phyloP scores from a whole-genome alignment of 2,888 invertebrate species.

The Drosophila austrosaltans region DNA sequence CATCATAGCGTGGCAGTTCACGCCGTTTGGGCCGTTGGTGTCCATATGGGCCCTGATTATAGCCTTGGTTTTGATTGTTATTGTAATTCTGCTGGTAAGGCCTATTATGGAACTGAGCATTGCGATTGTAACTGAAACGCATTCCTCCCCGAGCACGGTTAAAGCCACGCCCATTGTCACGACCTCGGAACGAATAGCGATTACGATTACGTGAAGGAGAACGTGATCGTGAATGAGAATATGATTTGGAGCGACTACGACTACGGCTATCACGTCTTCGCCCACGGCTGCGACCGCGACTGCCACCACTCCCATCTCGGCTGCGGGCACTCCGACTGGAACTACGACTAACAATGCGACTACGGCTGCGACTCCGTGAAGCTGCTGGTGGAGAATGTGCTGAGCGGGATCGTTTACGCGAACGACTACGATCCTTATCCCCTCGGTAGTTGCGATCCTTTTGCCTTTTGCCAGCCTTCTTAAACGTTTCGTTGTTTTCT shows the following conservation, averaged over 20 bases:
- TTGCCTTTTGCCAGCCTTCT: slow-evolving; percentile 90
- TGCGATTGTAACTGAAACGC: slow-evolving; percentile 57
- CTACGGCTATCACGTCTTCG: slow-evolving; percentile 60
- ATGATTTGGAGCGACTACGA: slow-evolving; percentile 64
- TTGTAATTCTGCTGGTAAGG: slow-evolving; percentile 34
- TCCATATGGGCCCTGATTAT: slow-evolving; percentile 19
- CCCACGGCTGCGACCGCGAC: slow-evolving; percentile 32
- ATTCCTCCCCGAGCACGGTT: slow-evolving; percentile 43
- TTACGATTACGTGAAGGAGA: slow-evolving; percentile 53
- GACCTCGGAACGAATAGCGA: slow-evolving; percentile 38
- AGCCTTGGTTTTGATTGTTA: slow-evolving; percentile 36
- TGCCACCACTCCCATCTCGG: slow-evolving; percentile 20
- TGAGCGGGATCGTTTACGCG: slow-evolving; percentile 36
- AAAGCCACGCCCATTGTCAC: slow-evolving; percentile 39
- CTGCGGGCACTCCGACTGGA: slow-evolving; percentile 17
- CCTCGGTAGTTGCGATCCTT: slow-evolving; percentile 92
- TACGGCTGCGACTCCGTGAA: slow-evolving; percentile 42
- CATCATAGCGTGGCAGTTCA: slow-evolving; percentile 93
- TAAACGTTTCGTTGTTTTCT: slow-evolving; percentile 87
- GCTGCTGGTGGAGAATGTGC: slow-evolving; percentile 1
- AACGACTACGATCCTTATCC: slow-evolving; percentile 84
- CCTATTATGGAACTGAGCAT: slow-evolving; percentile 51
- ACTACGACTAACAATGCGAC: slow-evolving; percentile 22
- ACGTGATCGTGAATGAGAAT: slow-evolving; percentile 54
- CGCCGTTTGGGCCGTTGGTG: slow-evolving; percentile 86